Evolutionary conservation across 1,140 invertebrate species (phyloP).

Genomic region (Hyles vespertilio): DNA sequence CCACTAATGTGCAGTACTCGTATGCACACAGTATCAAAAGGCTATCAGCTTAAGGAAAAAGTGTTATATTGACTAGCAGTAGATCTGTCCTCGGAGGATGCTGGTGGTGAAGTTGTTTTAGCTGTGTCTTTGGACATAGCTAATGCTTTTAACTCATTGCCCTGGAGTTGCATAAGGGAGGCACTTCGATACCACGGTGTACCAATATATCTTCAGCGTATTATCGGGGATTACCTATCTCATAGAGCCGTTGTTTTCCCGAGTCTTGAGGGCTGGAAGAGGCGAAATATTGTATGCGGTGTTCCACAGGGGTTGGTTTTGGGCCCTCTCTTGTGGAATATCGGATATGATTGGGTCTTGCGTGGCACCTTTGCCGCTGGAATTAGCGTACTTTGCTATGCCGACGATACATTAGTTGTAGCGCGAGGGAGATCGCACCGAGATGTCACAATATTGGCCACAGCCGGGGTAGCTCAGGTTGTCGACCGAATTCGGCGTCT

Average conservation of each 20-base stretch:
- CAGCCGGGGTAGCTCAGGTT: constrained; percentile 5
- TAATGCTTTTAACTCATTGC: constrained; percentile 4
- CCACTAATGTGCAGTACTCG: too few relatives aligned
- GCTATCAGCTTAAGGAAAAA: too few relatives aligned
- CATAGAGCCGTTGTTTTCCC: neutral
- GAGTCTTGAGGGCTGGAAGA: neutral
- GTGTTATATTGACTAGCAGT: too few relatives aligned
- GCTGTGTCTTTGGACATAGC: constrained; percentile 3
- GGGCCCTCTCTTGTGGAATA: neutral
- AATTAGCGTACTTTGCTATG: neutral
- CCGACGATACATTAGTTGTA: constrained; percentile 3
- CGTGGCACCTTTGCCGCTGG: neutral
- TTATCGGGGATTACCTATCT: neutral
- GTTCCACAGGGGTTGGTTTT: neutral
- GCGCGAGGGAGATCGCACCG: neutral
- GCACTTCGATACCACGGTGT: neutral
- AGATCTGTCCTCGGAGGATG: too few relatives aligned
- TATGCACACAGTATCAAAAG: too few relatives aligned
- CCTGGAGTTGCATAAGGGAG: constrained; percentile 6
- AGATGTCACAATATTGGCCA: neutral
- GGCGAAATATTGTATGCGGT: neutral
- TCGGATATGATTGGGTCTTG: constrained; percentile 1
- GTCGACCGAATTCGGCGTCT: constrained; percentile 4
- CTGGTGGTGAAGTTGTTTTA: neutral
- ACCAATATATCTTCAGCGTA: neutral